Conservation (phyloP, 1,140 invertebrate species). For the Copidosoma floridanum region DNA sequence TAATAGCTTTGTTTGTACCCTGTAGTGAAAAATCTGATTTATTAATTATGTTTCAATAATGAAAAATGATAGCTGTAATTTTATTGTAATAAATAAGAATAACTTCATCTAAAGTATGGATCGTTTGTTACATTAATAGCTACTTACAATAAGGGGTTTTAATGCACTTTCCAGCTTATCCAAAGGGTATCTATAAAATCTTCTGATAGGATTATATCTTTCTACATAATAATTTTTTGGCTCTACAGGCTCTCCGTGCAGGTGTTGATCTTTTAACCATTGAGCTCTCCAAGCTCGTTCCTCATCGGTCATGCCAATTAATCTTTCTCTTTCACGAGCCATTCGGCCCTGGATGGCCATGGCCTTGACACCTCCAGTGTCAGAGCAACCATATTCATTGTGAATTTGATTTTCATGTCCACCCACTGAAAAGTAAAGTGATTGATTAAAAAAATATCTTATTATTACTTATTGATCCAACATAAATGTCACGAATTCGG, state of each 20-base stretch:
- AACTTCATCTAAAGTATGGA: too few relatives aligned
- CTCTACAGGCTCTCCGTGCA: slow-evolving; percentile 69
- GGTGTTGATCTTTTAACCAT: slow-evolving; percentile 79
- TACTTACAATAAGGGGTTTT: slow-evolving; percentile 61
- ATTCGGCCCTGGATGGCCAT: slow-evolving; percentile 75
- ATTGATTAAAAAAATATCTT: not conserved
- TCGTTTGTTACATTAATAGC: too few relatives aligned
- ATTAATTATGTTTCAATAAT: too few relatives aligned
- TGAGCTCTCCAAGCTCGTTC: slow-evolving; percentile 80
- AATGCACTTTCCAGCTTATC: slow-evolving; percentile 63
- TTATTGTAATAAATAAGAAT: too few relatives aligned
- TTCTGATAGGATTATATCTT: slow-evolving; percentile 74
- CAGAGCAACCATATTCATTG: slow-evolving; percentile 34
- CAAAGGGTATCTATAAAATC: slow-evolving; percentile 71
- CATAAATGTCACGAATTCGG: too few relatives aligned
- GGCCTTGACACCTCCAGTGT: slow-evolving; percentile 65
- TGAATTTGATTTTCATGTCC: not conserved
- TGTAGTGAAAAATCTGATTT: slow-evolving; percentile 48
- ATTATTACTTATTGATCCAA: too few relatives aligned
- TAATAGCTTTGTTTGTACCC: slow-evolving; percentile 58
- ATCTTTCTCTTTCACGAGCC: slow-evolving; percentile 70
- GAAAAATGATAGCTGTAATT: too few relatives aligned
- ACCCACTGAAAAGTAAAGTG: slow-evolving; percentile 15
- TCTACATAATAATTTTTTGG: slow-evolving; percentile 65
- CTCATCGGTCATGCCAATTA: slow-evolving; percentile 77